These are phyloP conservation scores for Harmothoe impar DNA, from an alignment of 2,888 invertebrate species.

Conservation along the genomic window DNA sequence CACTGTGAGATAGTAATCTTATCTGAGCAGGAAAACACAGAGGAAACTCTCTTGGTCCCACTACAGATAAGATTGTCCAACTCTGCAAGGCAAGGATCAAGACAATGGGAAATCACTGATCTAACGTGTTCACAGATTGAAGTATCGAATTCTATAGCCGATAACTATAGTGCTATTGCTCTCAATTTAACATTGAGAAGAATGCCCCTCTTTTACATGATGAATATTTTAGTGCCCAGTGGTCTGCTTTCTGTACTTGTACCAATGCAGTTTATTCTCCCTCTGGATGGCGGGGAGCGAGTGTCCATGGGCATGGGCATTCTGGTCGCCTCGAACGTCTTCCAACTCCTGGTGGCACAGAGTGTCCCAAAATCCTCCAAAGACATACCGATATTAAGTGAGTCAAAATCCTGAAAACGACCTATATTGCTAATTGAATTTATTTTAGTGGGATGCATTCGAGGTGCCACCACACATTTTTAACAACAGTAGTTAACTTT, in stretches of 20 bases:
- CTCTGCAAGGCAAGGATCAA: neutral
- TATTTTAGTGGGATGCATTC: no score
- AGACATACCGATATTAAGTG: neutral
- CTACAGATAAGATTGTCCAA: no score
- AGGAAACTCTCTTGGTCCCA: no score
- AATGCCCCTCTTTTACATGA: neutral
- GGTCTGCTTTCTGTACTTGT: neutral
- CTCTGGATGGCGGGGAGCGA: neutral
- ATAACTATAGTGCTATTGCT: no score
- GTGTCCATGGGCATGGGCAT: neutral
- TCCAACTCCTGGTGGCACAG: neutral
- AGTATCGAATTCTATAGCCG: no score
- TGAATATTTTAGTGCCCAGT: neutral
- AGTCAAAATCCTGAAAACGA: neutral
- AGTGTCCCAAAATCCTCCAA: neutral
- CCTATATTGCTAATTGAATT: neutral
- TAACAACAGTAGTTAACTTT: no score
- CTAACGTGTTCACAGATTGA: no score
- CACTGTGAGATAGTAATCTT: no score
- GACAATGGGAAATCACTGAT: neutral
- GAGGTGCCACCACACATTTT: no score
- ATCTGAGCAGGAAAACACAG: no score
- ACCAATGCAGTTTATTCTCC: neutral
- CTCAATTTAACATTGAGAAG: neutral
- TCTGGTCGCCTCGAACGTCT: neutral